Evolutionary conservation across 2,113 vertebrate species (phyloP).

Genomic region (Fregata magnificens): DNA sequence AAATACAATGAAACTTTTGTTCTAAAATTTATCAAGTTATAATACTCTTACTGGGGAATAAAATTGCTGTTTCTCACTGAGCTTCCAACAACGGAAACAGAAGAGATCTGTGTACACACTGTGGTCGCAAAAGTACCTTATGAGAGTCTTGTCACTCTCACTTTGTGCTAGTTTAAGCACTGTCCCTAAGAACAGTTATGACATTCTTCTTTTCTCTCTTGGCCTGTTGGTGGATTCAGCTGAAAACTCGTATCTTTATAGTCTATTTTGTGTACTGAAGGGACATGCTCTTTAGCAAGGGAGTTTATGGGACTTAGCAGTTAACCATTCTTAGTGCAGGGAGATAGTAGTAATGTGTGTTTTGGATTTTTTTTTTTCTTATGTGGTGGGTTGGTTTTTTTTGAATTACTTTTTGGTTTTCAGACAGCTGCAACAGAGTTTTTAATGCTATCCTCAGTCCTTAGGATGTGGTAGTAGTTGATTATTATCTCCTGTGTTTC

Average conservation of each 20-base stretch:
- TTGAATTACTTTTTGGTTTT: background rate
- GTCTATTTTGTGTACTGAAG: background rate
- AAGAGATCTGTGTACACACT: rapidly evolving
- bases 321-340: background rate
- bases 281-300: background rate
- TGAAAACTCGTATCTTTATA: background rate
- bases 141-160: background rate
- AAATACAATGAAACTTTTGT: background rate
- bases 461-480: background rate
- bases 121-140: background rate
- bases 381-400: background rate
- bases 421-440: background rate
- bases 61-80: background rate
- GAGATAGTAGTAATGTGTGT: background rate
- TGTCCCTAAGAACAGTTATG: background rate
- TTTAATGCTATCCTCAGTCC: background rate
- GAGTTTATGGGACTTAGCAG: background rate
- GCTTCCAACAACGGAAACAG: background rate
- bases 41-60: background rate
- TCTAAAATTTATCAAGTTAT: background rate
- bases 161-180: background rate
- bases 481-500: background rate
- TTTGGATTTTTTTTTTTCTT: background rate
- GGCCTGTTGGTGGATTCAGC: background rate
- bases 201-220: background rate